phyloP scores from a whole-genome alignment of 2,888 invertebrate genomes.

The Eustalomyia histrio region DNA sequence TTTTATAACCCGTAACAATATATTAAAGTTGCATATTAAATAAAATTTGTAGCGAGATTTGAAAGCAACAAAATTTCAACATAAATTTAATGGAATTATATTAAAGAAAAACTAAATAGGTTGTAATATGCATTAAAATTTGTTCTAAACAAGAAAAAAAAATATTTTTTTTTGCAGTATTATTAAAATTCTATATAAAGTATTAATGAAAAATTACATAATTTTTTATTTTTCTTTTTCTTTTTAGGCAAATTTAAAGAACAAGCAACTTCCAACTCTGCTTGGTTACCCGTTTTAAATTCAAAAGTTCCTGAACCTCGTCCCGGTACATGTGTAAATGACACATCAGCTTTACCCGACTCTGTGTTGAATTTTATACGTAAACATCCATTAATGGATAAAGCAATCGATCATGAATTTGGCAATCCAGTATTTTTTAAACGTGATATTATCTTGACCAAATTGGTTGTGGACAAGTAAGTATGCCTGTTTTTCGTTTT shows the following conservation, averaged over 20 bases:
- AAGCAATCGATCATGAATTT: conserved; percentile 94
- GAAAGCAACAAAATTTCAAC: background rate
- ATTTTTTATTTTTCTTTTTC: conserved; percentile 3
- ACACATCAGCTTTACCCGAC: conserved; percentile 94
- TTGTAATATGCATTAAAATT: background rate
- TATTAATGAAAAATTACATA: too few relatives aligned
- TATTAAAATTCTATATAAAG: too few relatives aligned
- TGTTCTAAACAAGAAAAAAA: too few relatives aligned
- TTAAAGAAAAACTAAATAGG: background rate
- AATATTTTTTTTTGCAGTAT: too few relatives aligned
- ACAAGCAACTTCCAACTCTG: conserved; percentile 94
- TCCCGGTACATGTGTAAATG: conserved; percentile 96
- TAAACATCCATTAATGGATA: conserved; percentile 98
- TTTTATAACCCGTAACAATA: conserved; percentile 30
- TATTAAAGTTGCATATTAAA: conserved; percentile 16
- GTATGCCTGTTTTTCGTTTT: conserved; percentile 66
- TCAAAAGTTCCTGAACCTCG: conserved; percentile 95
- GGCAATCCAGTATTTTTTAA: conserved; percentile 96
- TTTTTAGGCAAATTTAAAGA: conserved; percentile 88
- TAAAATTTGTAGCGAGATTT: conserved; percentile 1
- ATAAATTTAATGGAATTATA: background rate
- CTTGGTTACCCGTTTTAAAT: conserved; percentile 96
- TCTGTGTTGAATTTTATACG: conserved; percentile 97
- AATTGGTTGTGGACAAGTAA: conserved; percentile 91
- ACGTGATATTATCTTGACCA: conserved; percentile 93